Base-by-base conservation (phyloP, 1,140 invertebrate species). In the Stegodyphus mimosarum region DNA sequence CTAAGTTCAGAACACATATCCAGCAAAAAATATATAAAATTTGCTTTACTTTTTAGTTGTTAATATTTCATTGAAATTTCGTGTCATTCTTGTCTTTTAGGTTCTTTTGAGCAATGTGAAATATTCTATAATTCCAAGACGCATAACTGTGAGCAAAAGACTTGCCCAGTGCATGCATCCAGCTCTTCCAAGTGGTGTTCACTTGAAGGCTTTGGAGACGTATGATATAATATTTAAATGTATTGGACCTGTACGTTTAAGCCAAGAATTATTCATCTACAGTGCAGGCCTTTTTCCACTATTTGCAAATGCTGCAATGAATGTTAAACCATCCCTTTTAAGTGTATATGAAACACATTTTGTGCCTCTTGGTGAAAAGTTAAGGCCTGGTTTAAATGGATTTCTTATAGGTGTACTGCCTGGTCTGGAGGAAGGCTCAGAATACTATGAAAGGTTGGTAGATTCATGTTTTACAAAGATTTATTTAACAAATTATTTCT, bases 131-230 rank as follows among this genome's bases (percentile, higher is more conserved):
- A 96, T 98, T 88, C 97, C 97, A 52, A 93, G 96, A 87, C 92
- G 95, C 87, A 95, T 98, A 83, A 96, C 96, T 88, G 96, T 99
- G 88, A 96, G 95, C 64, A 98, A 98, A 92, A 92, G 97, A 88
- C 91, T 98, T 83, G 96, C 97, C 75, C 97, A 98, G 92, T 99
- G 97, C 91, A 95, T 99, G 92, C 97, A 99, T 92, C 97, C 97
- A 69, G 95, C 95, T 53, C 91, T 99, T 80, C 97, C 97, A 64
- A 91, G 95, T 86, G 97, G 96, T 81, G 97, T 98, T 48, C 97
- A 99, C 91, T 91, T 98, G 51, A 98, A 98, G 91, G 96, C 96
- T 48, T 90, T 98, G 55, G 97, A 98, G 91, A 97, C 96, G 0
- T 99, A 98, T 90, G 95, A 97, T 88, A 94, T 97, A 86, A 96